Percentiles rank a stretch among this genome's conserved stretches.
phyloP scores from a whole-genome alignment of 2,113 vertebrate genomes.

The Typhlomys cinereus region DNA sequence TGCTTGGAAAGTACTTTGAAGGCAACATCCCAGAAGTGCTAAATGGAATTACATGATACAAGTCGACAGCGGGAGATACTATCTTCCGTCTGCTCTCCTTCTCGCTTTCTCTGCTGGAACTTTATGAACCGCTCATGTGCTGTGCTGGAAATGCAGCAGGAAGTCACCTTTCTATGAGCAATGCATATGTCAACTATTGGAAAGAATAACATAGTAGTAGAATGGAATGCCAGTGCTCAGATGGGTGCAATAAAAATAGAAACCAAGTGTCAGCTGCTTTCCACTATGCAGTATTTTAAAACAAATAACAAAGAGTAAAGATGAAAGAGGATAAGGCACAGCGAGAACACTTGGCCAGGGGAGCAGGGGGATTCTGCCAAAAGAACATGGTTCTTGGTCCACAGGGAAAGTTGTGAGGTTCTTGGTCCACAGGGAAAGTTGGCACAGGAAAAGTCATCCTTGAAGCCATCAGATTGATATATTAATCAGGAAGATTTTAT shows the following conservation, averaged over 20 bases:
- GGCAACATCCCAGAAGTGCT: constrained; percentile 76
- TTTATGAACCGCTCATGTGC: constrained; percentile 71
- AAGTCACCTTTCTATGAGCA: constrained; percentile 73
- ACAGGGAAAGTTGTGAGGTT: constrained; percentile 3
- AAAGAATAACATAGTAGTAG: constrained; percentile 60
- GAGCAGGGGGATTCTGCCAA: neutral
- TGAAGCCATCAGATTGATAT: too few species aligned
- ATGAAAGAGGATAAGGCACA: neutral
- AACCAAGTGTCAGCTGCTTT: constrained; percentile 59
- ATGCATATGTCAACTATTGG: constrained; percentile 43
- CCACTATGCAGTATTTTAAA: constrained; percentile 57
- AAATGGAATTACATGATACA: constrained; percentile 72
- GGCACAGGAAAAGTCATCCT: neutral
- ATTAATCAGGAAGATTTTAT: neutral
- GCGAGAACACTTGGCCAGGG: neutral
- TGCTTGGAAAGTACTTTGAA: constrained; percentile 74
- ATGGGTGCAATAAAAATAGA: constrained; percentile 66
- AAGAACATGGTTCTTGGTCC: neutral
- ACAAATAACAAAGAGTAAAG: constrained; percentile 39
- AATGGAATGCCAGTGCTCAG: constrained; percentile 49
- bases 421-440: neutral
- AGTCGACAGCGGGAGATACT: constrained; percentile 63
- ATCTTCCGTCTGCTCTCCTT: constrained; percentile 50
- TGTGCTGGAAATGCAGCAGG: constrained; percentile 63
- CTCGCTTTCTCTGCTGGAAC: constrained; percentile 66